Evolutionary conservation across 2,113 vertebrate species (phyloP), one percentile per base, ranked within the genome.

Genomic region (Cygnus atratus): DNA sequence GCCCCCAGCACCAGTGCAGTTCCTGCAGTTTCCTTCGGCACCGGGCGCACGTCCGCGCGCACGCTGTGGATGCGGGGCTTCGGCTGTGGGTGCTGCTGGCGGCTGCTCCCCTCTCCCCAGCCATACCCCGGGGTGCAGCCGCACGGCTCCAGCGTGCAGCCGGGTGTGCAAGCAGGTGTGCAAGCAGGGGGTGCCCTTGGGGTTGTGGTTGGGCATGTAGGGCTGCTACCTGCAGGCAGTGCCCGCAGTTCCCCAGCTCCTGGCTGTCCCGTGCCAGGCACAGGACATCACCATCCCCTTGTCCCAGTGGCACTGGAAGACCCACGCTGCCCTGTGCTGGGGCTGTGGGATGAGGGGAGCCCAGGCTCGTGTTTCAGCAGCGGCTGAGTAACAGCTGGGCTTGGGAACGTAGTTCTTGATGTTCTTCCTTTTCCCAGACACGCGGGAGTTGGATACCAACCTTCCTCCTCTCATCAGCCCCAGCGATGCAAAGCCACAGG

Each of bases 361-460:
- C 0, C n/a, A 3, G 0, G 1, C 66, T 39, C 10, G 39, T 39
- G 39, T 39, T 39, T 39, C 39, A 39, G 39, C 39, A 39, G 39
- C 11, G 39, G 39, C 39, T 39, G 39, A 21, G 87, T 2, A 16
- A 19, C 87, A 25, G 57, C 65, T 26, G 4, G 35, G 55, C 78
- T 39, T 31, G 1, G 18, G 84, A 76, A 28, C 58, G 41, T 10
- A 16, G 1, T 46, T 83, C 83, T 63, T 84, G 67, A 4, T 0
- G 41, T 0, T 8, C 20, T 54, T 44, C 16, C 20, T 2, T 2
- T 5, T 25, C 4, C 22, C 37, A 2, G 1, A 4, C 66, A 59
- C 0, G 0, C 39, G 39, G 22, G 84, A 77, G 2, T 3, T 8
- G 0, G 62, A 35, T 66, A 33, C 0, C 28, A 66, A 20, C 0